Percentiles rank a stretch among this genome's conserved stretches.
These are phyloP conservation scores for Platyscapa corneri DNA, from an alignment of 1,140 invertebrate species.

Conservation along the genomic window DNA sequence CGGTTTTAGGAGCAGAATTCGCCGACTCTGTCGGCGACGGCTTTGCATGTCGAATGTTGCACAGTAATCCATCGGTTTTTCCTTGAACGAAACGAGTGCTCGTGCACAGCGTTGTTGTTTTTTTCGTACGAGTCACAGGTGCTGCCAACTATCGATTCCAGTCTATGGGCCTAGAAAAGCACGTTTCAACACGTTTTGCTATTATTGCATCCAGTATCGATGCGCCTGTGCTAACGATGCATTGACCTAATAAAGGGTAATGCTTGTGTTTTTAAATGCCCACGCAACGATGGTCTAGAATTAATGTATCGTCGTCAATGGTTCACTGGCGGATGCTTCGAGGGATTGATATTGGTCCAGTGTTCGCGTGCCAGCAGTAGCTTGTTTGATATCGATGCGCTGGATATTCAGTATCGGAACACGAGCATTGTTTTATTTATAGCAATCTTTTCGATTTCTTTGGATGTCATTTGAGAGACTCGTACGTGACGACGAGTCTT, in stretches of 20 bases:
- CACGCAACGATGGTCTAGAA: not conserved
- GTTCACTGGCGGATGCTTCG: not conserved
- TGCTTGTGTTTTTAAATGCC: not conserved
- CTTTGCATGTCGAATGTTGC: no score
- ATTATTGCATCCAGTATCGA: not conserved
- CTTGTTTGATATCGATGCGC: not conserved
- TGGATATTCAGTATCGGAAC: not conserved
- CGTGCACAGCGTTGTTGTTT: no score
- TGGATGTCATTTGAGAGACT: not conserved
- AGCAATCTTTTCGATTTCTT: not conserved
- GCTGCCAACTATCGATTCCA: not conserved
- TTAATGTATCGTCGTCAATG: not conserved
- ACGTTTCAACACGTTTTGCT: not conserved
- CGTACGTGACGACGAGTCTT: not conserved
- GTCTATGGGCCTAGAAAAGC: not conserved
- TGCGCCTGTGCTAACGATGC: not conserved
- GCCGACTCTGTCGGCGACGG: no score
- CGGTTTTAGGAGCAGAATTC: no score
- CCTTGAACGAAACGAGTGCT: no score
- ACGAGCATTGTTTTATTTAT: not conserved
- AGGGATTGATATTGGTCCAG: not conserved
- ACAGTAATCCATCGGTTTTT: no score
- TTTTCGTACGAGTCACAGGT: not conserved
- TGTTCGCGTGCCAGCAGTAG: not conserved
- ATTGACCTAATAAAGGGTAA: not conserved